Conservation (phyloP, 2,888 invertebrate species). For the Ormyrus labotus region DNA sequence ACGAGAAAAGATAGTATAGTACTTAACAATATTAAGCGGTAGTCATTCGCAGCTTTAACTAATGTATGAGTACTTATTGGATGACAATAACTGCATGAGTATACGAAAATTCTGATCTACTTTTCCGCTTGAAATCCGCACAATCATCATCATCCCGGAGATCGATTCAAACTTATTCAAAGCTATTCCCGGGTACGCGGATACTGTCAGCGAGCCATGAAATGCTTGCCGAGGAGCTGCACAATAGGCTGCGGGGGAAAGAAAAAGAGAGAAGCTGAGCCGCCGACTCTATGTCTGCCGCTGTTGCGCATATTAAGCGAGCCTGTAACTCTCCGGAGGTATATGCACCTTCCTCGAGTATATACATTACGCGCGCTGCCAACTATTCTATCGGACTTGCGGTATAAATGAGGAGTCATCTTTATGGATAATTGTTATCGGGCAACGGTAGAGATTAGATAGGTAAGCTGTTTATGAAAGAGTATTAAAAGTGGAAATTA, state of each 20-base stretch:
- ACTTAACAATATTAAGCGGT: too few relatives aligned
- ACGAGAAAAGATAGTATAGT: too few relatives aligned
- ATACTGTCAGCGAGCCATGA: slow-evolving; percentile 65
- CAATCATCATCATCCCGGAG: slow-evolving; percentile 60
- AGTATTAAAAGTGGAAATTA: too few relatives aligned
- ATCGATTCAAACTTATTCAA: slow-evolving; percentile 73
- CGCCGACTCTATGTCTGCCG: slow-evolving; percentile 48
- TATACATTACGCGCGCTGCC: slow-evolving; percentile 20
- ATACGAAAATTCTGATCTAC: too few relatives aligned
- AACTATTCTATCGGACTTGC: slow-evolving; percentile 49
- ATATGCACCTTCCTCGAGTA: slow-evolving; percentile 27
- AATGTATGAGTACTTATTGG: too few relatives aligned
- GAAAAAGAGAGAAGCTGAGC: slow-evolving; percentile 9
- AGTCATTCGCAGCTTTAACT: too few relatives aligned
- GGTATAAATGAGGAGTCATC: slow-evolving; percentile 48
- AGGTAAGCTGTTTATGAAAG: too few relatives aligned
- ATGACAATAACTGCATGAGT: too few relatives aligned
- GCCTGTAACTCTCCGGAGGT: slow-evolving; percentile 45
- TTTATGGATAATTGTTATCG: slow-evolving; percentile 51
- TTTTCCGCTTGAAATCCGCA: too few relatives aligned
- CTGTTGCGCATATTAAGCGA: slow-evolving; percentile 50
- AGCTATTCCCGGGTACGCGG: slow-evolving; percentile 69
- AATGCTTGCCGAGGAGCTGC: slow-evolving; percentile 50
- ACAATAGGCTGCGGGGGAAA: slow-evolving; percentile 37
- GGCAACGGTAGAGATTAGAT: neutral